A percentile compares a stretch with the other conserved stretches of the same genome.
phyloP scores from a whole-genome alignment of 2,797 vertebrate genomes.

The Clarias pachynema region DNA sequence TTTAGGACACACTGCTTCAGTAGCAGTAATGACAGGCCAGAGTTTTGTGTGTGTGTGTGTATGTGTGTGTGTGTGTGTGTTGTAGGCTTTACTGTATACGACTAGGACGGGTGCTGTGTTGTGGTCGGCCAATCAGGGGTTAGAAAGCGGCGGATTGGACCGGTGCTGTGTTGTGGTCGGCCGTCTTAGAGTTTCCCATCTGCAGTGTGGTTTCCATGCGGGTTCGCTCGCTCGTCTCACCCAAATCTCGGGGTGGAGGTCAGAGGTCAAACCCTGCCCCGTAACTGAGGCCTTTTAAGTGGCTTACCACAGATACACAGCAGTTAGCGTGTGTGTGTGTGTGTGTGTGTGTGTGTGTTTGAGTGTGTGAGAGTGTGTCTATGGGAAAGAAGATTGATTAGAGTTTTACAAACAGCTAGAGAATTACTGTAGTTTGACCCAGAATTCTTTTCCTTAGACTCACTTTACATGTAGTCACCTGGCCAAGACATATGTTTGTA shows the following conservation, averaged over 20 bases:
- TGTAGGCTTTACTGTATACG: constrained; percentile 35
- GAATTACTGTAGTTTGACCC: not conserved
- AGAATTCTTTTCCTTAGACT: not conserved
- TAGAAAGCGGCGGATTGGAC: constrained; percentile 16
- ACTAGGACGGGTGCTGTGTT: constrained; percentile 25
- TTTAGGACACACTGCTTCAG: constrained; percentile 40
- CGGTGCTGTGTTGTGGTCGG: constrained; percentile 53
- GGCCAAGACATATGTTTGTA: not conserved
- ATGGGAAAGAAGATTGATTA: not conserved
- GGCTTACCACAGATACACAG: constrained; percentile 34
- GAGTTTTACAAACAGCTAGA: not conserved
- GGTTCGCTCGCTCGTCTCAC: constrained; percentile 43
- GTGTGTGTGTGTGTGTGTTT: not conserved
- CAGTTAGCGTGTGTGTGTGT: constrained; percentile 9
- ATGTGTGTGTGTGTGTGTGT: constrained; percentile 12
- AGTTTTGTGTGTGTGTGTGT: constrained; percentile 14
- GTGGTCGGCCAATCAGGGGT: constrained; percentile 36
- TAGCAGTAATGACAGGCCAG: constrained; percentile 59
- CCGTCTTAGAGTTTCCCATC: constrained; percentile 47
- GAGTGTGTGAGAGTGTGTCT: not conserved
- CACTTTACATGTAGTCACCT: not conserved
- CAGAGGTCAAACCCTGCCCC: constrained; percentile 45
- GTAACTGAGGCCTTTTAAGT: constrained; percentile 46
- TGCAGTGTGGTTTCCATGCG: constrained; percentile 27
- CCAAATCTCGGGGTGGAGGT: constrained; percentile 43